Evolutionary conservation across 2,888 invertebrate genomes (phyloP), one percentile per base, ranked within the genome.

Genomic region (Tyria jacobaeae): DNA sequence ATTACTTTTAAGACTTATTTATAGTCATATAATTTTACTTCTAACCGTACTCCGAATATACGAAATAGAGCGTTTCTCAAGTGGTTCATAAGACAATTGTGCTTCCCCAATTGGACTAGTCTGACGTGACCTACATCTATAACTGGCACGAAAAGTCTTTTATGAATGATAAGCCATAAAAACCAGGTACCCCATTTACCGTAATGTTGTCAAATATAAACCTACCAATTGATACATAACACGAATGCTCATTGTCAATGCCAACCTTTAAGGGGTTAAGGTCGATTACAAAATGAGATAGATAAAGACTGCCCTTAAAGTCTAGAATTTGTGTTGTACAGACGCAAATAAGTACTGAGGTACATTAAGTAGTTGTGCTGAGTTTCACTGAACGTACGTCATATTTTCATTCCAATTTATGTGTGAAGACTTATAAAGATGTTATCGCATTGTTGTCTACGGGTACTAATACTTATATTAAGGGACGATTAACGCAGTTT

Each of bases 321-420:
- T 15, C 25, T 49, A 53, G 44, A 48, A 54, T 63, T 74, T 68
- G 64, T 57, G 35, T 35, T 44, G 50, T 60, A 53, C 57, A 69
- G 62, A 73, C 73, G 44, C 15, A 55, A 37, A 51, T 50, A 24
- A 31, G 24, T 35, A 27, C 17, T 31, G 4, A 3, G 3, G 27
- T 31, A 1, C n/a, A n/a, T n/a, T n/a, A n/a, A n/a, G n/a, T n/a
- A n/a, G n/a, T n/a, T n/a, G n/a, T n/a, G n/a, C n/a, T n/a, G n/a
- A n/a, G n/a, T n/a, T n/a, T n/a, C n/a, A n/a, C n/a, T n/a, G n/a
- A n/a, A n/a, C n/a, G n/a, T n/a, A n/a, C n/a, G n/a, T n/a, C n/a
- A n/a, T n/a, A n/a, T n/a, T n/a, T n/a, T n/a, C n/a, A n/a, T n/a
- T n/a, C n/a, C n/a, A n/a, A n/a, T n/a, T n/a, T n/a, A n/a, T n/a